Percentiles rank a stretch among this genome's conserved stretches.
Conservation (phyloP, 30 jellyfish, hydroid and myxozoan species). For the Hydractinia symbiolongicarpus region DNA sequence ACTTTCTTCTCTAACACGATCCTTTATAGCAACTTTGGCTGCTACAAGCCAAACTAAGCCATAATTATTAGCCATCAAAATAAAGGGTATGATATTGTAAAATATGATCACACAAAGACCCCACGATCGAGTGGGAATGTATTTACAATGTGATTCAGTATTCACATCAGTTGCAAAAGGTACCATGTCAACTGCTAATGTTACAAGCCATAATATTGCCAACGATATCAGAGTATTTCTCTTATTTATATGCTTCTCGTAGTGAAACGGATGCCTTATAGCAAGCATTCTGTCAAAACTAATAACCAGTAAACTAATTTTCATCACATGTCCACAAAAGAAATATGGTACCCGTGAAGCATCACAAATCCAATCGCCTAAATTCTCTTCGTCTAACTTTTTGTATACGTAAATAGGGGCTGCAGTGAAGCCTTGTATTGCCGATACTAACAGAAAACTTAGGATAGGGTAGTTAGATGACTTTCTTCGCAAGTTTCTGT, state of each 20-base stretch:
- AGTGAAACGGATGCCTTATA: conserved; percentile 18
- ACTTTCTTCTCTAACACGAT: conserved; percentile 13
- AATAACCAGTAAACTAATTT: conserved; percentile 19
- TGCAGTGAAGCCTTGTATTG: conserved; percentile 19
- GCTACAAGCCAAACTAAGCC: conserved; percentile 19
- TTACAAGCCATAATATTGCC: conserved; percentile 1
- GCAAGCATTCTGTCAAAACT: conserved; percentile 32
- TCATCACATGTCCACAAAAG: conserved; percentile 19
- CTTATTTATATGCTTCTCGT: background rate
- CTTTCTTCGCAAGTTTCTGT: conserved; percentile 10
- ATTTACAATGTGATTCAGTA: conserved; percentile 1
- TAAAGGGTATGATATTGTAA: conserved; percentile 24
- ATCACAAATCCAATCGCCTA: conserved; percentile 19
- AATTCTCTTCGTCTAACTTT: conserved; percentile 14
- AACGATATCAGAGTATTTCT: background rate
- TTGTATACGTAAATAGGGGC: conserved; percentile 24
- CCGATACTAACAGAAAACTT: conserved; percentile 21
- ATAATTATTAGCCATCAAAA: conserved; percentile 17
- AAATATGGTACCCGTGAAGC: conserved; percentile 16
- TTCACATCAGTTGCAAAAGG: conserved; percentile 5
- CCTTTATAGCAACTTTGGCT: conserved; percentile 4
- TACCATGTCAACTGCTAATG: conserved; percentile 12
- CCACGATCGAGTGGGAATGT: conserved; percentile 22
- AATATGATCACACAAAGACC: conserved; percentile 22
- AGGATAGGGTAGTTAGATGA: conserved; percentile 13